Evolutionary conservation across 2,113 vertebrate species (phyloP), one percentile per base, ranked within the genome.

Genomic region (Ibidorhyncha struthersii): DNA sequence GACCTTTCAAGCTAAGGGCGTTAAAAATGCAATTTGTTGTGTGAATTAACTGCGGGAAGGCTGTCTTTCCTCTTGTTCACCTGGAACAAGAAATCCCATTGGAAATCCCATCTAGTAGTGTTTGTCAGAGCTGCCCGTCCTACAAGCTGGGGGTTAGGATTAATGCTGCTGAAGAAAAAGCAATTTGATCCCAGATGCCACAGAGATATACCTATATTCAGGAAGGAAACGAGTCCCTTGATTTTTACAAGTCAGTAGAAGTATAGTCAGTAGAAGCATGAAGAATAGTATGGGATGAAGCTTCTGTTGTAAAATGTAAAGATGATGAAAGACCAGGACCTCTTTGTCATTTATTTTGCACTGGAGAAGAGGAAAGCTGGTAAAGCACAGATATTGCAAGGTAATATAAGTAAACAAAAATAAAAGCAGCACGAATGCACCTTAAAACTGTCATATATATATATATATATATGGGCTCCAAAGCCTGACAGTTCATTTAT

Each of bases 161-260:
- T 93, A 74, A 78, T 56, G 65, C 67, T 94, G 70, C 85, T 93
- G 92, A 89, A 96, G 87, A 86, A 91, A 85, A 93, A 93, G 55
- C 26, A 72, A 0, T 86, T 77, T 87, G 34, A 79, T 86, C 30
- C 40, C 70, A 67, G 50, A 12, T 90, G n/a, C 65, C 55, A 70
- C 83, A 89, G 84, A 89, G 77, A 76, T 94, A 6, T 82, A 74
- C 62, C 69, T 95, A 3, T 94, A 72, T 78, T 89, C 71, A 49
- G 36, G 72, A 74, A 69, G 63, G 90, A 95, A 94, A 91, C 0
- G 18, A 89, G 66, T 92, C 84, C 62, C 90, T 88, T 92, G 73
- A 27, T 66, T 97, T 96, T 96, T 83, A 87, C 79, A 91, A 96
- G 94, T 97, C 73, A 87, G 89, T 86, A 95, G 92, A 94, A n/a